Evolutionary conservation across 2,888 invertebrate species (phyloP).

Genomic region (Spatulosminthurus flaviceps): DNA sequence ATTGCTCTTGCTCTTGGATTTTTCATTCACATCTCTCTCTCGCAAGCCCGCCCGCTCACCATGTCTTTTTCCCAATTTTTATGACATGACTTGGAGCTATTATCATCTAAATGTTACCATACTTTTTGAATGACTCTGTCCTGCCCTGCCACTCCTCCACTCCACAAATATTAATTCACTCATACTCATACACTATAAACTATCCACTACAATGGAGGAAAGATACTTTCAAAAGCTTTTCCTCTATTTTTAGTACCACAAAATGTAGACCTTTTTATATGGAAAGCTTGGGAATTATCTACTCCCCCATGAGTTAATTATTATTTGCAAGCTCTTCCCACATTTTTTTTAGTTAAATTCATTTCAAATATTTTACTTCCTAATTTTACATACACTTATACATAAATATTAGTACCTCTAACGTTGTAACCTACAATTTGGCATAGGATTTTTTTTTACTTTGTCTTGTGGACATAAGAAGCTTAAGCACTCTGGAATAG

Average conservation of each 20-base stretch:
- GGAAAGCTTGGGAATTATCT: no score
- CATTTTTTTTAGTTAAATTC: no score
- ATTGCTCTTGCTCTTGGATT: conserved; percentile 7
- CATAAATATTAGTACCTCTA: no score
- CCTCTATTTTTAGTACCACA: not conserved
- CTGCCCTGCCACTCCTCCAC: conserved; percentile 41
- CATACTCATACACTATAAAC: not conserved
- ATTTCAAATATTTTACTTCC: no score
- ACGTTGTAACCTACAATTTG: no score
- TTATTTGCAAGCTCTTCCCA: no score
- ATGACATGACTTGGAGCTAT: conserved; percentile 42
- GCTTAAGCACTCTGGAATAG: no score
- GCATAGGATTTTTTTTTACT: no score
- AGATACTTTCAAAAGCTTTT: not conserved
- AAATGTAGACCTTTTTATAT: no score
- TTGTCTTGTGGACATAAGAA: no score
- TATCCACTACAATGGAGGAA: not conserved
- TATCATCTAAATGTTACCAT: conserved; percentile 21
- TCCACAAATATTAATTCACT: conserved; percentile 31
- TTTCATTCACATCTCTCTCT: conserved; percentile 12
- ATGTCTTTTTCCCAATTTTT: conserved; percentile 12
- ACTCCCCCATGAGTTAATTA: no score
- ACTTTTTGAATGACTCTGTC: conserved; percentile 42
- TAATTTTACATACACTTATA: no score
- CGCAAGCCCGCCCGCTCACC: not conserved